Evolutionary conservation across 1,140 invertebrate genomes (phyloP), one percentile per base, ranked within the genome.

Genomic region (Pygmarrhopalites habei): DNA sequence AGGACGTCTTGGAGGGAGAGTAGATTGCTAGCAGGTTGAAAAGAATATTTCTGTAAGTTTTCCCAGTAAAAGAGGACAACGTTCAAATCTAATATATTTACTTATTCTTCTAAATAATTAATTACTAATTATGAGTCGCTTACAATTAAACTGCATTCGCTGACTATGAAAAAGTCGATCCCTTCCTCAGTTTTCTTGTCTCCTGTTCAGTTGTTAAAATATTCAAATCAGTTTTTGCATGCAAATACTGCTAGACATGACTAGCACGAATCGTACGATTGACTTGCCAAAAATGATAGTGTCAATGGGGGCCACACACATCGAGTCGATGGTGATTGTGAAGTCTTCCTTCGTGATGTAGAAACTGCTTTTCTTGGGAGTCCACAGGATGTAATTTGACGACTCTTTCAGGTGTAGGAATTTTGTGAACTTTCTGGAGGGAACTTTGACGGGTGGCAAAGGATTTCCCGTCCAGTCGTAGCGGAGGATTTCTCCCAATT

Each of bases 31-130:
- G 39, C 15, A 26, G 66, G 62, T 35, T 67, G 46, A 58, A 57
- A 70, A 1, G 56, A 53, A 30, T 70, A 70, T 62, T 65, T 62
- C 65, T 70, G n/a, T 19, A 58, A 47, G n/a, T n/a, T n/a, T n/a
- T n/a, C n/a, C n/a, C n/a, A n/a, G n/a, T n/a, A n/a, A n/a, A n/a
- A n/a, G n/a, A n/a, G n/a, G n/a, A n/a, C n/a, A n/a, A n/a, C n/a
- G n/a, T n/a, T n/a, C n/a, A n/a, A n/a, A n/a, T n/a, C n/a, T n/a
- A n/a, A n/a, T n/a, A n/a, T n/a, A n/a, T n/a, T n/a, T n/a, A n/a
- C n/a, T n/a, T n/a, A n/a, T n/a, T n/a, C n/a, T n/a, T n/a, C n/a
- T n/a, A n/a, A n/a, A n/a, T n/a, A n/a, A n/a, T n/a, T n/a, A n/a
- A 47, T 5, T 47, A 25, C 44, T 19, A 10, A 47, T 25, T 19